These are phyloP conservation scores for Bothrops jararaca DNA, from an alignment of 2,113 vertebrate species.

Conservation along the genomic window DNA sequence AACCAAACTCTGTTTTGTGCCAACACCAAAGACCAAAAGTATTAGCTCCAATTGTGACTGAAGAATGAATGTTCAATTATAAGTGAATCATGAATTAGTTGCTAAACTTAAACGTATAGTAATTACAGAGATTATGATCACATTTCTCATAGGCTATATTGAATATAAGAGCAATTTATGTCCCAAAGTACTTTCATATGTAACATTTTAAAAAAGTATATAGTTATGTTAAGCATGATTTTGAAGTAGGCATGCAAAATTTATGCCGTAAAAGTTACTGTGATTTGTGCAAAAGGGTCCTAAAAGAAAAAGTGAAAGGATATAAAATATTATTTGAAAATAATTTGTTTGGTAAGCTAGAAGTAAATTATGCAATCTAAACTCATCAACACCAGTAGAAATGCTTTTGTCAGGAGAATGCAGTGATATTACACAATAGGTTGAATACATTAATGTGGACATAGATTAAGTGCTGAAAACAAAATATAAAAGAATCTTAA, in stretches of 20 bases:
- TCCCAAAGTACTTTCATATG: neutral
- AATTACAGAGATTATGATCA: neutral
- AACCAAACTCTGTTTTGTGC: neutral
- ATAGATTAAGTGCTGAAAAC: neutral
- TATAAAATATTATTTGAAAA: neutral
- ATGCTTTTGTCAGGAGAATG: neutral
- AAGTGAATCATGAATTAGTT: neutral
- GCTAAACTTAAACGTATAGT: neutral
- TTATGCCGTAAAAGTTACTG: neutral
- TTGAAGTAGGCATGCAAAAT: neutral
- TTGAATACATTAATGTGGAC: neutral
- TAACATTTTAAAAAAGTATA: neutral
- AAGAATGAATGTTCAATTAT: conserved; percentile 30
- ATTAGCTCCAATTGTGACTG: conserved; percentile 7
- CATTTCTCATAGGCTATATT: neutral
- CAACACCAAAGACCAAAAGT: neutral
- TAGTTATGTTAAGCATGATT: neutral
- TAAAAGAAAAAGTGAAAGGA: neutral
- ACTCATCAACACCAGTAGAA: neutral
- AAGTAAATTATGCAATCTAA: neutral
- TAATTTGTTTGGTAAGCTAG: neutral
- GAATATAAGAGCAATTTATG: neutral
- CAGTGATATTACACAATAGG: neutral
- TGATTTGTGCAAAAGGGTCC: neutral
- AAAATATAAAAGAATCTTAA: neutral